Evolutionary conservation across 2,797 vertebrate species (phyloP).

Genomic region (Xerus rutilus): DNA sequence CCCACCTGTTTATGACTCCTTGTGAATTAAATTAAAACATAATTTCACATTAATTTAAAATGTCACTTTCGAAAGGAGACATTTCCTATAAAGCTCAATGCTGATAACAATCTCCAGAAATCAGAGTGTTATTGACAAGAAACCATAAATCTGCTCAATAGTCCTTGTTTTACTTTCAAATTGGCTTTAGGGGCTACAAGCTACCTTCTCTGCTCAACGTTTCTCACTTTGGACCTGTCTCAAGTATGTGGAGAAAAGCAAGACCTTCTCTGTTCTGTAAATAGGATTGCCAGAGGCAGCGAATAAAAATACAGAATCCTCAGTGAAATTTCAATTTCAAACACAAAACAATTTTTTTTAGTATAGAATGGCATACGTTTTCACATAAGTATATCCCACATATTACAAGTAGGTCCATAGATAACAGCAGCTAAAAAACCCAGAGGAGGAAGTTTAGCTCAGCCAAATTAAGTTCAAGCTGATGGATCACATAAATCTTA

Average conservation of each 20-base stretch:
- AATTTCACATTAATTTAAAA: constrained; percentile 86
- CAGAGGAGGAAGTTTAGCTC: constrained; percentile 92
- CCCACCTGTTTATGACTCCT: constrained; percentile 80
- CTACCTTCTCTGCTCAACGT: neutral
- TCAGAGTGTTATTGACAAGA: constrained; percentile 70
- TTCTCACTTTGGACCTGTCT: constrained; percentile 89
- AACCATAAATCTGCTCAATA: constrained; percentile 58
- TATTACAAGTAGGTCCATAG: constrained; percentile 89
- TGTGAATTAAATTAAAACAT: constrained; percentile 82
- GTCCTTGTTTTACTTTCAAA: constrained; percentile 54
- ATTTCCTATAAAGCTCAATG: constrained; percentile 5
- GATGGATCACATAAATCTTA: neutral
- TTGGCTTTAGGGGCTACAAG: constrained; percentile 30
- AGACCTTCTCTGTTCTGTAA: constrained; percentile 78
- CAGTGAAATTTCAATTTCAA: neutral
- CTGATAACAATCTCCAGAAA: constrained; percentile 45
- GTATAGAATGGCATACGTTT: neutral
- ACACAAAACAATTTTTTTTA: neutral
- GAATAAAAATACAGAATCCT: neutral
- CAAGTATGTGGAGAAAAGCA: constrained; percentile 73
- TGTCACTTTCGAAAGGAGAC: constrained; percentile 79
- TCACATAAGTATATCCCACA: neutral
- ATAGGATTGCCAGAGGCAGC: neutral
- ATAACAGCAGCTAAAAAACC: constrained; percentile 92
- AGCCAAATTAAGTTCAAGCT: constrained; percentile 79